Conservation (phyloP, 2,888 invertebrate genomes). For the Nomada flava region DNA sequence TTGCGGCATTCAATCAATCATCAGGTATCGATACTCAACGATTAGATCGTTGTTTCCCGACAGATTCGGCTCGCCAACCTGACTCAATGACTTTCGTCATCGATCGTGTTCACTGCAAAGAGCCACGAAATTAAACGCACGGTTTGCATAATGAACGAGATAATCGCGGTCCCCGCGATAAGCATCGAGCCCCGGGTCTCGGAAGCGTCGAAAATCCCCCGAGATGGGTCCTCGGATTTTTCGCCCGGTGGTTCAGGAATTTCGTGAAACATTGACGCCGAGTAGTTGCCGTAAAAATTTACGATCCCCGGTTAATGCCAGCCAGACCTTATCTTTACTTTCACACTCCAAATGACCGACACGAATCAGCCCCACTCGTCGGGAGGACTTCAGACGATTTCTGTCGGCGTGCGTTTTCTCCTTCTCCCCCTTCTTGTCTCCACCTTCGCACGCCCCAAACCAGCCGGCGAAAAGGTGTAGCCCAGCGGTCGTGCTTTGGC, state of each 20-base stretch:
- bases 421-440: conserved; percentile 2
- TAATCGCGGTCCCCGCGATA: conserved; percentile 58
- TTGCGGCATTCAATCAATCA: background rate
- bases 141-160: conserved; percentile 52
- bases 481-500: conserved; percentile 35
- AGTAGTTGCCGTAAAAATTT: conserved; percentile 71
- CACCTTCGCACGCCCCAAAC: conserved; percentile 27
- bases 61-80: background rate
- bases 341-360: conserved; percentile 74
- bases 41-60: background rate
- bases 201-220: conserved; percentile 25
- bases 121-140: conserved; percentile 27
- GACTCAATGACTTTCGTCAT: too few relatives aligned
- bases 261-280: conserved; percentile 69
- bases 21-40: background rate
- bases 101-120: background rate
- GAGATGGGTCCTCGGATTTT: conserved; percentile 60
- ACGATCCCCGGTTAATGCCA: conserved; percentile 53
- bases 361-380: conserved; percentile 66
- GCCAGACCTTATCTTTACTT: conserved; percentile 68
- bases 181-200: conserved; percentile 28
- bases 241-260: conserved; percentile 58
- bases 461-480: conserved; percentile 47
- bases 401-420: conserved; percentile 38
- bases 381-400: conserved; percentile 67